These are phyloP conservation scores for Lepidothrix coronata DNA, from an alignment of 2,113 vertebrate genomes.

Conservation along the genomic window DNA sequence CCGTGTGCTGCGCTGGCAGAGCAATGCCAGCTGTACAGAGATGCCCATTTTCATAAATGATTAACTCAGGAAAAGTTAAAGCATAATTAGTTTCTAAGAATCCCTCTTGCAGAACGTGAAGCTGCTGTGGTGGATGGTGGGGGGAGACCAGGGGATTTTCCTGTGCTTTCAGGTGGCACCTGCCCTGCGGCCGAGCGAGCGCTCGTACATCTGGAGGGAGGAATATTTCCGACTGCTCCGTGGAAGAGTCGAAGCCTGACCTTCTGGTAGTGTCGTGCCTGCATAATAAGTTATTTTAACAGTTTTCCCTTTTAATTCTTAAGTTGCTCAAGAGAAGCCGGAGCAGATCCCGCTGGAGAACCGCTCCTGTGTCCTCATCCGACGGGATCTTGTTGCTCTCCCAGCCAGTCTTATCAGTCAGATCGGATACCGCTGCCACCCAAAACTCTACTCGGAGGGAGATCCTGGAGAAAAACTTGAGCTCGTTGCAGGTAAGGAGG, in stretches of 20 bases:
- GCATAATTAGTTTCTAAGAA: background rate
- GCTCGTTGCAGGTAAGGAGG: constrained; percentile 87
- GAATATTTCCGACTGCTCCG: background rate
- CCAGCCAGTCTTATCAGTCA: constrained; percentile 98
- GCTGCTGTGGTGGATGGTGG: background rate
- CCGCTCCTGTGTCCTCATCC: constrained; percentile 94
- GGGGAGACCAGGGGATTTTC: background rate
- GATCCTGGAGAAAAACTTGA: constrained; percentile 98
- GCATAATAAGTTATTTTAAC: background rate
- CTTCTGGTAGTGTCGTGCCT: background rate
- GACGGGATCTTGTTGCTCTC: constrained; percentile 92
- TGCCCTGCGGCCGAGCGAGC: rapidly evolving
- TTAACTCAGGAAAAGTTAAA: background rate
- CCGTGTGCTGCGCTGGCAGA: rapidly evolving
- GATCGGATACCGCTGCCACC: constrained; percentile 98
- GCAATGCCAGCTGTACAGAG: background rate
- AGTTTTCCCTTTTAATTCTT: background rate
- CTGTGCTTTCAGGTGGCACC: background rate
- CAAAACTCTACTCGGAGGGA: constrained; percentile 96
- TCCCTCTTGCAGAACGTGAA: background rate
- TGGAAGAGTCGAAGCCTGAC: background rate
- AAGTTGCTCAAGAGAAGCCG: constrained; percentile 85
- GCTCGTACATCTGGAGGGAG: background rate
- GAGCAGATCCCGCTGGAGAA: constrained; percentile 91
- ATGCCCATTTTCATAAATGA: background rate